phyloP scores from a whole-genome alignment of 2,113 vertebrate species.

The Canis aureus region DNA sequence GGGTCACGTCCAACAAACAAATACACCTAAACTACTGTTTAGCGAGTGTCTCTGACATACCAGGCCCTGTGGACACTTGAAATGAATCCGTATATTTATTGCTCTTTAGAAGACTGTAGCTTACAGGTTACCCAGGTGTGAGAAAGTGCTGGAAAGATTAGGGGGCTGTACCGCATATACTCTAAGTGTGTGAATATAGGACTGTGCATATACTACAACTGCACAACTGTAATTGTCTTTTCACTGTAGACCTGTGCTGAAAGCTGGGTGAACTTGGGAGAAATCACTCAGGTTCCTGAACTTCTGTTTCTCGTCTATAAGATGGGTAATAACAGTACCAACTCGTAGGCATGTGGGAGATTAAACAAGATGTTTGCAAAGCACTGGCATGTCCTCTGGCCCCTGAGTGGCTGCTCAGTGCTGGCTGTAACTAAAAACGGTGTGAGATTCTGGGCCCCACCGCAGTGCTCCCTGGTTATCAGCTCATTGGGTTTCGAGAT shows the following conservation, averaged over 20 bases:
- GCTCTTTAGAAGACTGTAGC: background rate
- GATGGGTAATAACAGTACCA: no score
- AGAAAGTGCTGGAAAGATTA: background rate
- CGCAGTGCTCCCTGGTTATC: background rate
- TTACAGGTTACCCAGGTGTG: background rate
- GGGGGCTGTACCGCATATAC: rapidly evolving
- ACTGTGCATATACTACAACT: background rate
- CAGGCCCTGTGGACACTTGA: background rate
- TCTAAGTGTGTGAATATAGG: background rate
- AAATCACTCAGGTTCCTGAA: background rate
- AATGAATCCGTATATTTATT: background rate
- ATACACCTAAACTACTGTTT: background rate
- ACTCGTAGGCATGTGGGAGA: background rate
- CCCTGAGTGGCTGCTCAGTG: background rate
- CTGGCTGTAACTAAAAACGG: background rate
- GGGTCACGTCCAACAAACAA: background rate
- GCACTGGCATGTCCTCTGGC: background rate
- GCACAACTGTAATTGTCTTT: background rate
- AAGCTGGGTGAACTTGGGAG: background rate
- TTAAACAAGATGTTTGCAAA: background rate
- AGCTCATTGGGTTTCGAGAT: background rate
- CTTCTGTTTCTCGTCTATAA: background rate
- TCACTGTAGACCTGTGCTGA: background rate
- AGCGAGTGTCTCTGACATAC: background rate
- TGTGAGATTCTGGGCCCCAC: background rate